Conservation (phyloP, 2,113 vertebrate species). For the Poicephalus meyeri region DNA sequence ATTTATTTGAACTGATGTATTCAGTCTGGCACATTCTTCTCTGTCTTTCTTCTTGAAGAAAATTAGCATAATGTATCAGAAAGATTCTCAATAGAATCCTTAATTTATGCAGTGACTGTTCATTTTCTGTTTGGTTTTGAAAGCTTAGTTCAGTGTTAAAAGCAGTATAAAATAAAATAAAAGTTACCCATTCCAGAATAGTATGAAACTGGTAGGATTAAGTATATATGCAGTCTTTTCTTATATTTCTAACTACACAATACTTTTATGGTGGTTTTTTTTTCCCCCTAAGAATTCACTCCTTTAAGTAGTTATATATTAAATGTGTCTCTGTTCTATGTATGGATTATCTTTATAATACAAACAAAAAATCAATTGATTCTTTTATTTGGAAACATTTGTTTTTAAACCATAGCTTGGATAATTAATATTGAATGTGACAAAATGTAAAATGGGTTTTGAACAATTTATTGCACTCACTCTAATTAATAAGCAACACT, state of each 20-base stretch:
- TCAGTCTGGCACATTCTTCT: conserved; percentile 34
- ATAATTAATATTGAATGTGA: neutral
- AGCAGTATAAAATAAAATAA: neutral
- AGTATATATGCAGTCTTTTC: neutral
- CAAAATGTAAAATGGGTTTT: neutral
- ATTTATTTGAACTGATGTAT: conserved; percentile 48
- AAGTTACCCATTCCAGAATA: neutral
- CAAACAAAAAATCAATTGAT: neutral
- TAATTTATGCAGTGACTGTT: conserved; percentile 8
- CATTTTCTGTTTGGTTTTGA: conserved; percentile 15
- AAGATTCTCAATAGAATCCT: conserved; percentile 6
- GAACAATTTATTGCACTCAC: neutral
- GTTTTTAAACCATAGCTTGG: neutral
- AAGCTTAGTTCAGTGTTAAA: neutral
- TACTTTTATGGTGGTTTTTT: neutral
- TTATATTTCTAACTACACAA: neutral
- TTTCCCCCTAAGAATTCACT: neutral
- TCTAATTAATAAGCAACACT: neutral
- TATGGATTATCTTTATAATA: neutral
- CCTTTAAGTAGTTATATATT: neutral
- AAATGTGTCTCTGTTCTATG: neutral
- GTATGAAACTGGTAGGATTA: neutral
- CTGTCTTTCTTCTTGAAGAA: conserved; percentile 1
- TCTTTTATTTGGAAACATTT: neutral
- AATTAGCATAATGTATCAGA: conserved; percentile 38